Base-by-base conservation (phyloP, 2,888 invertebrate species). In the Drosophila quinaria region DNA sequence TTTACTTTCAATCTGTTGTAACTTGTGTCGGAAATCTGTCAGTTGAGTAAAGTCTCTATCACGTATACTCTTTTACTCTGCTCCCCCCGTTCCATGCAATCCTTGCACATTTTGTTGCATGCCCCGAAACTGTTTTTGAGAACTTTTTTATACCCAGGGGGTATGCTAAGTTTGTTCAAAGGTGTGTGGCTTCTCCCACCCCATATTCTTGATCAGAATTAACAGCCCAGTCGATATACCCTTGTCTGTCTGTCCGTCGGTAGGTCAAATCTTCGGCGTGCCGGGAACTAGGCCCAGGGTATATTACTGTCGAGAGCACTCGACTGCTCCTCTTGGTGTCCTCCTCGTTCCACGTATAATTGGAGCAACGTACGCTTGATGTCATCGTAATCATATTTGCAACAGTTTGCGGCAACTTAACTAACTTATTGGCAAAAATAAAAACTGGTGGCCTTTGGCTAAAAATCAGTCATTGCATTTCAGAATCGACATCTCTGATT, bases 371-470 rank as follows among this genome's bases (percentile, higher is more conserved):
- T n/a, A 63, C 51, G 72, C 62, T 72, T 62, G 51, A 77, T 52
- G 44, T 46, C 35, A 37, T 52, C 59, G 47, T 63, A 75, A 75
- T 77, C 67, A 63, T 17, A 63, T 75, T 75, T 77, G 50, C 29
- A 39, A 42, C 58, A 42, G 35, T 25, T 64, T 60, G 51, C 33
- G 47, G 25, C 31, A 41, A 44, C 29, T 50, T 44, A 29, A 46
- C 62, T 44, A 59, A 50, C 52, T 49, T 51, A 35, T 13, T 73
- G 49, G 31, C 4, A 8, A 33, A 42, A 35, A 47, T 25, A 42
- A 33, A 35, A 47, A 33, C 35, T 15, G 37, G 13, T 17, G 29
- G 37, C 46, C 4, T n/a, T 31, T 2, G 35, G 39, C 25, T 11
- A 17, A 13, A 31, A 33, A 22, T 19, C 8, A 22, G 47, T 4